Evolutionary conservation across 92 coral and sea anemone genomes (phyloP), one percentile per base, ranked within the genome.

Genomic region (Phenganax marumi): DNA sequence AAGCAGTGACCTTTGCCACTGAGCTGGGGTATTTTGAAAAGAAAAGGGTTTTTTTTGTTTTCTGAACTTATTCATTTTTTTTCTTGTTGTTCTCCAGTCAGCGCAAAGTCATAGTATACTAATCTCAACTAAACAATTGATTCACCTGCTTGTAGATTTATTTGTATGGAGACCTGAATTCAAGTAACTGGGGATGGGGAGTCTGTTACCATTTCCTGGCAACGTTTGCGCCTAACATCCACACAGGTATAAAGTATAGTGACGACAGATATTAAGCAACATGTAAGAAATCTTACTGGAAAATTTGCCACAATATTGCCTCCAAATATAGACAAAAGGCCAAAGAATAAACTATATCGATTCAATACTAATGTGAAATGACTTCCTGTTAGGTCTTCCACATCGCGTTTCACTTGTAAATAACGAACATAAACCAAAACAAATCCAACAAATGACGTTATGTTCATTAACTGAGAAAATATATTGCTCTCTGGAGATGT

Each of bases 361-460:
- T 95, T 95, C 18, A 91, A 88, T 9, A 87, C 68, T 21, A 95
- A 75, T 21, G 68, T 58, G 51, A 87, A 83, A n/a, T 90, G 79
- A 79, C 91, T 91, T n/a, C 77, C 92, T 43, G 91, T 93, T 52
- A 91, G 87, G 91, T 91, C 89, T 51, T 90, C 98, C 0, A 91
- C 96, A 74, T 95, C 98, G 22, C 91, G 96, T 70, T 87, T 87
- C 46, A 95, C 77, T 82, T 95, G 98, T 8, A 95, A 84, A 58
- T 80, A 93, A 9, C 98, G 78, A 16, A 95, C 90, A 62, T 89
- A 89, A 16, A 91, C 73, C 10, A 88, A 86, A 10, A 91, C 33
- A 60, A 91, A 18, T 18, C 86, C 86, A 47, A 95, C 19, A 49
- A 88, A 87, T 13, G 91, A 81, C 50, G 91, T 87, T 8, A 95